A percentile compares a stretch with the other conserved stretches of the same genome.
Conservation (phyloP, 2,888 invertebrate species). For the Dicyrtoma fusca region DNA sequence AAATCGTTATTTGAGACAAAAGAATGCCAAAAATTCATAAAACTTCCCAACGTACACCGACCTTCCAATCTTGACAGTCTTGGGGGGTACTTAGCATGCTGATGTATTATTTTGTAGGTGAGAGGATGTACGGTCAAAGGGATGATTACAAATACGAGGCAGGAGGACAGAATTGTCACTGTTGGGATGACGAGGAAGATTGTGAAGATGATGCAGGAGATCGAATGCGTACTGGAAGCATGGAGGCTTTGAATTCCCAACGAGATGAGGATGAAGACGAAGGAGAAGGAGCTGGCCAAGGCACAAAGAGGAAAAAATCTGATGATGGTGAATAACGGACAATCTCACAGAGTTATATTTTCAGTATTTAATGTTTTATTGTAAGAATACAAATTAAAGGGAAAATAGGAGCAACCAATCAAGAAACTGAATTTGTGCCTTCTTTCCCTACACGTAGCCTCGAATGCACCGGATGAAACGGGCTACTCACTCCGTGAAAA, state of each 20-base stretch:
- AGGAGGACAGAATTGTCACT: background rate
- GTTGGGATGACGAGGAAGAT: background rate
- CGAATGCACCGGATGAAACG: slow-evolving; percentile 10
- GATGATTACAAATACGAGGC: no score
- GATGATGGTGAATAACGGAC: background rate
- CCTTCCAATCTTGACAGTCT: background rate
- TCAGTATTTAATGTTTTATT: no score
- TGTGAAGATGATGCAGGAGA: slow-evolving; percentile 16
- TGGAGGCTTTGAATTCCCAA: no score
- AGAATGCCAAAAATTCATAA: background rate
- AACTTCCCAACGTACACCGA: background rate
- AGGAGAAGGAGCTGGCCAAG: background rate
- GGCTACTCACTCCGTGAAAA: slow-evolving; percentile 40
- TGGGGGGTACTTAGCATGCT: background rate
- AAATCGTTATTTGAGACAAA: background rate
- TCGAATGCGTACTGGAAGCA: background rate
- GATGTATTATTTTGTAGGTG: background rate
- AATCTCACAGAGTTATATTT: no score
- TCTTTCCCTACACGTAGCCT: background rate
- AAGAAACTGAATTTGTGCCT: background rate
- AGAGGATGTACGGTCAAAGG: background rate
- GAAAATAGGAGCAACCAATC: background rate
- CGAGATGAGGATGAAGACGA: slow-evolving; percentile 7
- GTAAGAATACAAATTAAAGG: no score
- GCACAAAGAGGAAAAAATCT: background rate